A percentile compares a stretch with the other conserved stretches of the same genome.
phyloP scores from a whole-genome alignment of 2,888 invertebrate genomes.

The Frankliniella intonsa region DNA sequence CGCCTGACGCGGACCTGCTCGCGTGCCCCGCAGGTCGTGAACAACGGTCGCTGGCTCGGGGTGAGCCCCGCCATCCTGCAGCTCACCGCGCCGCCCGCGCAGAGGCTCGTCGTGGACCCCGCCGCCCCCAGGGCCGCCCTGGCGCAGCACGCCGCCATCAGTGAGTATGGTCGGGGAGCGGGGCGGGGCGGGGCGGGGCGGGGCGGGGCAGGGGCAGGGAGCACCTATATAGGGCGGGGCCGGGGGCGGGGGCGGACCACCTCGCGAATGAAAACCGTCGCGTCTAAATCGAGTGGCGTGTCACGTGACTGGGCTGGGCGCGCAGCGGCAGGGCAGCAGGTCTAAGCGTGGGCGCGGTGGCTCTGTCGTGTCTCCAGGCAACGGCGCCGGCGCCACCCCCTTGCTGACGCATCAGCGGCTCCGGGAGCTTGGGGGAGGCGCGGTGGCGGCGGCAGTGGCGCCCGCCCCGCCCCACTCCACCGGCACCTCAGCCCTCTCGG shows the following conservation, averaged over 20 bases:
- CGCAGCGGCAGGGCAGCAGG: no score
- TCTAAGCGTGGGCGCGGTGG: no score
- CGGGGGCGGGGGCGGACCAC: no score
- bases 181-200: no score
- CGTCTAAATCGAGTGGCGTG: no score
- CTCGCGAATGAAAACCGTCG: no score
- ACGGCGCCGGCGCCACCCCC: background rate
- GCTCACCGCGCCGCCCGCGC: background rate
- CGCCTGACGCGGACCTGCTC: background rate
- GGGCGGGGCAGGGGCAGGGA: no score
- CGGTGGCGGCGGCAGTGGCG: slow-evolving; percentile 1
- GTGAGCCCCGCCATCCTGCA: slow-evolving; percentile 14
- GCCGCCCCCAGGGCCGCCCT: background rate
- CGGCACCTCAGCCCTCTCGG: background rate
- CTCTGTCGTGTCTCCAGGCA: background rate
- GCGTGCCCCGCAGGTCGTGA: background rate
- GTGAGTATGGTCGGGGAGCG: background rate
- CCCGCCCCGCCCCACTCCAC: background rate
- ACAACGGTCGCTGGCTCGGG: slow-evolving; percentile 9
- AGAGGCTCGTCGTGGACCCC: background rate
- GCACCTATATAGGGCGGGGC: no score
- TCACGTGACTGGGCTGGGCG: no score
- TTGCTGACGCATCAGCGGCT: slow-evolving; percentile 15
- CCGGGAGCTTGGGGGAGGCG: slow-evolving; percentile 27
- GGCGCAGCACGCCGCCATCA: background rate